phyloP scores from a whole-genome alignment of 2,113 vertebrate species.

The Merops nubicus region DNA sequence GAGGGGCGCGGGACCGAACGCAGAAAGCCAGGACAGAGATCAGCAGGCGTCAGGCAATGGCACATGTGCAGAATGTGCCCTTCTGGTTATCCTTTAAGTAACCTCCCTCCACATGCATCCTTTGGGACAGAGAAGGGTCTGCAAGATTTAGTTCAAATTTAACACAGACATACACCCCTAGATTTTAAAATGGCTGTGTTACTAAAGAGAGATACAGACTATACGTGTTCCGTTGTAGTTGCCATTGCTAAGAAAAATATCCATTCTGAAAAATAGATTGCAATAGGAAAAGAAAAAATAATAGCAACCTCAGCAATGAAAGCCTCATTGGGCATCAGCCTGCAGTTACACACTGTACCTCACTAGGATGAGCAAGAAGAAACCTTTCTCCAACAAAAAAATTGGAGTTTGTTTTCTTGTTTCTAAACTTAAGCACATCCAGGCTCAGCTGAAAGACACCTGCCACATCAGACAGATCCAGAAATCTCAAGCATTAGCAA shows the following conservation, averaged over 20 bases:
- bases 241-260: neutral
- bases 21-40: neutral
- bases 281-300: neutral
- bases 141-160: neutral
- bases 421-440: neutral
- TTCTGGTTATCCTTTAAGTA: neutral
- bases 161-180: neutral
- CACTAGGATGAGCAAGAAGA: neutral
- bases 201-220: neutral
- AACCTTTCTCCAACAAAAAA: neutral
- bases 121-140: neutral
- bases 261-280: neutral
- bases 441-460: neutral
- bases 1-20: neutral
- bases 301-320: neutral
- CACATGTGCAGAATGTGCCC: no score
- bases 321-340: neutral
- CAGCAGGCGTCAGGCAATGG: neutral
- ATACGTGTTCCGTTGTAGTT: rapidly evolving
- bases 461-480: neutral
- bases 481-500: neutral
- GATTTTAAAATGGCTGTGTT: neutral
- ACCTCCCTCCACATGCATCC: neutral
- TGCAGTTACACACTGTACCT: neutral
- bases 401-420: neutral